These are phyloP conservation scores for Smittia aterrima DNA, from an alignment of 2,888 invertebrate species.

Conservation along the genomic window DNA sequence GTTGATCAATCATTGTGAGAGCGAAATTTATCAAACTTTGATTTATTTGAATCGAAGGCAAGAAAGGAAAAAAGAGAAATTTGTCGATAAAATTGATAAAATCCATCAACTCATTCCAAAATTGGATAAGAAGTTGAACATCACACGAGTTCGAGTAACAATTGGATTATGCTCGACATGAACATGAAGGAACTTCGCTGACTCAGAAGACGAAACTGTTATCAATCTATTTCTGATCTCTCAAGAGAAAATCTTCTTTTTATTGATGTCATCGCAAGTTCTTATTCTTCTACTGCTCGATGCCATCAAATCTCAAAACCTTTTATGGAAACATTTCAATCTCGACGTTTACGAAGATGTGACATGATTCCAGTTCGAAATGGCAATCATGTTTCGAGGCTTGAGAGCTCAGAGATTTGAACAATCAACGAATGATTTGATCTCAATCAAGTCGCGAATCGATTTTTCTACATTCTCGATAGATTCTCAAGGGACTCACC, in stretches of 20 bases:
- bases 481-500: constrained; percentile 48
- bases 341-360: background rate
- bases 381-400: background rate
- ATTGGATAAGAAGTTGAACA: background rate
- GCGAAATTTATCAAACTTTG: constrained; percentile 5
- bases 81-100: background rate
- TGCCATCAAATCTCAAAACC: background rate
- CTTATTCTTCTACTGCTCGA: background rate
- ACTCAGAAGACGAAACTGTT: background rate
- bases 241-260: background rate
- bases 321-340: constrained; percentile 3
- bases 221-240: constrained; percentile 30
- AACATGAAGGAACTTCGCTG: background rate
- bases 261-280: constrained; percentile 19
- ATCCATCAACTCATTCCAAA: background rate
- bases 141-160: constrained; percentile 7
- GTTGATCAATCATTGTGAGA: constrained; percentile 13
- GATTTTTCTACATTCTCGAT: background rate
- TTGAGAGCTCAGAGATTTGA: background rate
- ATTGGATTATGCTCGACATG: constrained; percentile 10
- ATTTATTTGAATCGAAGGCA: constrained; percentile 3
- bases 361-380: constrained; percentile 6
- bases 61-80: background rate
- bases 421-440: background rate
- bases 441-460: background rate